Base-by-base conservation (phyloP, 2,113 vertebrate species). In the Indri indri region DNA sequence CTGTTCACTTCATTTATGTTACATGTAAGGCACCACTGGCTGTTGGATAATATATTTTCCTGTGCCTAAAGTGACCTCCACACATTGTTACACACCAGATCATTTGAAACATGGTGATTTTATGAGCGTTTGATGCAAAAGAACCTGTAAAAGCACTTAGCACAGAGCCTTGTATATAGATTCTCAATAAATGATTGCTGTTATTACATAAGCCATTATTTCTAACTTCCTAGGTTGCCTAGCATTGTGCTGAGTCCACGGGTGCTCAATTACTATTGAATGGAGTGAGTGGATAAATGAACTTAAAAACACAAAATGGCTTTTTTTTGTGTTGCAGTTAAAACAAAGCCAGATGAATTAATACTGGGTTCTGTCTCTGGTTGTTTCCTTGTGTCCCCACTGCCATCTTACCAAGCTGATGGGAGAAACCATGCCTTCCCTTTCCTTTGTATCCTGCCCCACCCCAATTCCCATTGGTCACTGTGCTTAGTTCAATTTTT, bases 221-320 rank as follows among this genome's bases (percentile, higher is more conserved):
- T 91, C n/a, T 96, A 66, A 45, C 80, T 90, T 84, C 16, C 14
- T 84, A 50, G 37, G 10, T 94, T 94, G 63, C 18, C 32, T 90
- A 80, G 61, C 45, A 89, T 86, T 92, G 57, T 92, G 45, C 5
- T 84, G 50, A 73, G 37, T 88, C 14, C 47, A 85, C 42, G 81
- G 32, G 34, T 73, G 32, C 66, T 92, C 81, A 91, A 85, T 66
- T 96, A 90, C 57, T 91, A 81, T 85, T 90, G n/a, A 94, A 92
- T 77, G 47, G n/a, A 52, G 34, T 50, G 40, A 95, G 37, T 68
- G 59, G 76, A 92, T 95, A 87, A 73, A 52, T 88, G 32, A 71
- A 90, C 27, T 70, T 83, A 66, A 88, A 96, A 96, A 70, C 50
- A 90, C 45, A 79, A 88, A 88, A 54, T 95, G 30, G 10, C 7